Conservation (phyloP, 2,888 invertebrate genomes). For the Apamea crenata region DNA sequence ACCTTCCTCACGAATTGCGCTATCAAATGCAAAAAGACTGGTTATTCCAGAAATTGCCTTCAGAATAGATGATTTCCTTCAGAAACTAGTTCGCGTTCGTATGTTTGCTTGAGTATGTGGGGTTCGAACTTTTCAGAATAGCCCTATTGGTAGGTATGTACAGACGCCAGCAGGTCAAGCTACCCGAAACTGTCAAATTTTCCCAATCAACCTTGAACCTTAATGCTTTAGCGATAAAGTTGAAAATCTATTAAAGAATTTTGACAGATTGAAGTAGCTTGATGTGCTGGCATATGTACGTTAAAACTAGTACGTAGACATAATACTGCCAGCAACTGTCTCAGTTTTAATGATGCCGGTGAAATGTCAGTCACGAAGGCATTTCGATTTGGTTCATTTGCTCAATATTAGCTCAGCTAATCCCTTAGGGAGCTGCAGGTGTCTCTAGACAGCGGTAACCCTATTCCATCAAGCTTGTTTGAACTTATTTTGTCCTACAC, state of each 20-base stretch:
- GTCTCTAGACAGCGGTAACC: background rate
- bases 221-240: too few species aligned
- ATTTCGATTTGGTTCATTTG: constrained; percentile 3
- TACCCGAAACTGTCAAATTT: too few species aligned
- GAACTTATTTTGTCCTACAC: background rate
- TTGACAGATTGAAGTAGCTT: too few species aligned
- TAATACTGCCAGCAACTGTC: background rate
- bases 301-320: background rate
- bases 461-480: background rate
- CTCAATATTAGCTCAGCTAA: background rate
- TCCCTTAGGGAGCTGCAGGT: background rate
- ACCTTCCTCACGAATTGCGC: too few species aligned
- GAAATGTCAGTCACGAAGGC: constrained; percentile 6
- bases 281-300: too few species aligned
- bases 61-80: too few species aligned
- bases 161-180: too few species aligned
- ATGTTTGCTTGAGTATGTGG: background rate
- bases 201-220: too few species aligned
- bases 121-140: background rate
- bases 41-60: too few species aligned
- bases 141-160: background rate
- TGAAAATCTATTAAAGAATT: too few species aligned
- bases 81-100: background rate
- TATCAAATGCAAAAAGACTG: too few species aligned
- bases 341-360: background rate